Conservation (phyloP, 2,113 vertebrate species). For the Poeciliopsis retropinna region DNA sequence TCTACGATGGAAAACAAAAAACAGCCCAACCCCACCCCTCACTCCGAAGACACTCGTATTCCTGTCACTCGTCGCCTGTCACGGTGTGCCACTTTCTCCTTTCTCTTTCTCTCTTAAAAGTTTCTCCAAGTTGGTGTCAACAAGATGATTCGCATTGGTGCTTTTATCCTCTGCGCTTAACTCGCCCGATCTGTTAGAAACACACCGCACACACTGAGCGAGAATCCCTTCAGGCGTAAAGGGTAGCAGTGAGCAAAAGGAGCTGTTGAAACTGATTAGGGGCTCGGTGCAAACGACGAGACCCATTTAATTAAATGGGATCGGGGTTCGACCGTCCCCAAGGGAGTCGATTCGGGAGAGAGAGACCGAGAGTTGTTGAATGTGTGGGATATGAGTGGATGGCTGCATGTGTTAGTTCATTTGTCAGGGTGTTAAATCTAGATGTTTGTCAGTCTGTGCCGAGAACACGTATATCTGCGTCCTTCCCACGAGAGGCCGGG, state of each 20-base stretch:
- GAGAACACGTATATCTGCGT: slow-evolving; percentile 13
- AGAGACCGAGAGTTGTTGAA: slow-evolving; percentile 38
- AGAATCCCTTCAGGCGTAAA: slow-evolving; percentile 34
- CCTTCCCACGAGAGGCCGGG: slow-evolving; percentile 28
- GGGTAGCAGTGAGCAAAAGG: slow-evolving; percentile 49
- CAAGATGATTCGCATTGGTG: slow-evolving; percentile 49
- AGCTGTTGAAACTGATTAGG: slow-evolving; percentile 71
- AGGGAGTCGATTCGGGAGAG: slow-evolving; percentile 52
- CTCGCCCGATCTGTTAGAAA: slow-evolving; percentile 48
- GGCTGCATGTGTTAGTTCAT: slow-evolving; percentile 4
- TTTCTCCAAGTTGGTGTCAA: slow-evolving; percentile 40
- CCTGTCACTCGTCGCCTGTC: slow-evolving; percentile 16
- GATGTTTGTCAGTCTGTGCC: slow-evolving; percentile 37
- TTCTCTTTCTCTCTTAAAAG: slow-evolving; percentile 12
- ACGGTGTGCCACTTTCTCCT: slow-evolving; percentile 15
- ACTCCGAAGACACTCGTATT: slow-evolving; percentile 2
- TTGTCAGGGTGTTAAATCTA: slow-evolving; percentile 17
- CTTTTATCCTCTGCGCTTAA: slow-evolving; percentile 60
- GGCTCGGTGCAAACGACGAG: slow-evolving; percentile 68
- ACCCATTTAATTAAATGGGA: slow-evolving; percentile 76
- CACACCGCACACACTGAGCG: slow-evolving; percentile 21
- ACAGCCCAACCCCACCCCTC: not conserved
- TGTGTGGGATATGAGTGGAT: slow-evolving; percentile 15
- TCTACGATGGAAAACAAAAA: slow-evolving; percentile 1
- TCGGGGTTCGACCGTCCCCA: slow-evolving; percentile 47